Evolutionary conservation across 2,113 vertebrate genomes (phyloP).

Genomic region (Ptychochromis oligacanthus): DNA sequence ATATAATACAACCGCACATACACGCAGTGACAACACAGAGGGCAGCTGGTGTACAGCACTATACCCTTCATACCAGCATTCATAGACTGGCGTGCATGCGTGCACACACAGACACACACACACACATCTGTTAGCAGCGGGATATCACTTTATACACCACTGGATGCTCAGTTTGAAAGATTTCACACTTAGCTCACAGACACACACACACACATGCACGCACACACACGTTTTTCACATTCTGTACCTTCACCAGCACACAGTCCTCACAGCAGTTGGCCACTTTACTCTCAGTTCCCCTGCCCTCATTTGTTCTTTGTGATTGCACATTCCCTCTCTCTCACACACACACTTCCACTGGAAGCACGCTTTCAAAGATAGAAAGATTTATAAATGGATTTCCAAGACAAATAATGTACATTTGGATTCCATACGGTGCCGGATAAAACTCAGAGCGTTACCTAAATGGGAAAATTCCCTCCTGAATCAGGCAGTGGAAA

Average conservation of each 20-base stretch:
- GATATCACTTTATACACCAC: conserved; percentile 27
- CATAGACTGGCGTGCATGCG: too few relatives aligned
- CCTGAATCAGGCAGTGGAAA: not conserved
- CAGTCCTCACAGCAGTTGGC: conserved; percentile 23
- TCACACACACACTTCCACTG: not conserved
- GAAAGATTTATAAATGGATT: conserved; percentile 39
- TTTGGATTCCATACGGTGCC: conserved; percentile 22
- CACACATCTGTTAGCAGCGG: conserved; percentile 15
- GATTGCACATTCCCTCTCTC: not conserved
- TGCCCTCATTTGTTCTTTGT: conserved; percentile 15
- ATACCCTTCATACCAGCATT: too few relatives aligned
- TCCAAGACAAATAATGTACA: conserved; percentile 31
- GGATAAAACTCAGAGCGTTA: conserved; percentile 1
- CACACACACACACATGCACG: not conserved
- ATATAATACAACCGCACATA: not conserved
- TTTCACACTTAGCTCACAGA: not conserved
- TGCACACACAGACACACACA: not conserved
- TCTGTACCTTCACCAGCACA: not conserved
- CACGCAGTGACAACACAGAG: too few relatives aligned
- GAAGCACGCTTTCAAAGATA: conserved; percentile 1
- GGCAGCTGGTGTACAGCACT: too few relatives aligned
- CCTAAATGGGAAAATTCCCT: not conserved
- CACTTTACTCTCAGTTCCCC: conserved; percentile 14
- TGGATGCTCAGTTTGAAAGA: conserved; percentile 14
- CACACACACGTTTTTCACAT: not conserved